These are phyloP conservation scores for Urophycis tenuis DNA, from an alignment of 2,797 vertebrate species.

Conservation along the genomic window DNA sequence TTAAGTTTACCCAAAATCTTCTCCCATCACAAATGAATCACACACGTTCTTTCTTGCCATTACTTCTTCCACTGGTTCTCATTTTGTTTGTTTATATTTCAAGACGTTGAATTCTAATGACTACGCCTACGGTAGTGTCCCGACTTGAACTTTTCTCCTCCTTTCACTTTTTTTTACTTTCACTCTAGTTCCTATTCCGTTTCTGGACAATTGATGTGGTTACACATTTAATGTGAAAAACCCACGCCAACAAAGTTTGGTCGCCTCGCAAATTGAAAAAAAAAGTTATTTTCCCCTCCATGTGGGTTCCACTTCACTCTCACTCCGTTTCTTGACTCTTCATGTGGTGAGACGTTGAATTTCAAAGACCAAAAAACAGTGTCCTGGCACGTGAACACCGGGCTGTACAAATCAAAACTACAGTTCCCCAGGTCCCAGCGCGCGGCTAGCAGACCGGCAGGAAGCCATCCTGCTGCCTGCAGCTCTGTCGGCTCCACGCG, in stretches of 20 bases:
- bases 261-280: not conserved
- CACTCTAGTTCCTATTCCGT: not conserved
- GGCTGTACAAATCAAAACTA: not conserved
- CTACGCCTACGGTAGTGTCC: not conserved
- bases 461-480: not conserved
- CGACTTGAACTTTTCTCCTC: no score
- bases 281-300: not conserved
- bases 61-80: no score
- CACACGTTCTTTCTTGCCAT: not conserved
- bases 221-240: not conserved
- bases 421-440: not conserved
- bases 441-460: not conserved
- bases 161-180: not conserved
- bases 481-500: not conserved
- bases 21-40: not conserved
- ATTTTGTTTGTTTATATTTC: no score
- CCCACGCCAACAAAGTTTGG: not conserved
- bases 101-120: not conserved
- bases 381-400: not conserved
- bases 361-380: not conserved
- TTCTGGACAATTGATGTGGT: not conserved
- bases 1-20: not conserved
- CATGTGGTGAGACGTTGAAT: not conserved
- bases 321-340: not conserved
- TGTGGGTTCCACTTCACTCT: not conserved